A percentile compares a stretch with the other conserved stretches of the same genome.
These are phyloP conservation scores for Tigriopus californicus DNA, from an alignment of 2,888 invertebrate genomes.

Conservation along the genomic window DNA sequence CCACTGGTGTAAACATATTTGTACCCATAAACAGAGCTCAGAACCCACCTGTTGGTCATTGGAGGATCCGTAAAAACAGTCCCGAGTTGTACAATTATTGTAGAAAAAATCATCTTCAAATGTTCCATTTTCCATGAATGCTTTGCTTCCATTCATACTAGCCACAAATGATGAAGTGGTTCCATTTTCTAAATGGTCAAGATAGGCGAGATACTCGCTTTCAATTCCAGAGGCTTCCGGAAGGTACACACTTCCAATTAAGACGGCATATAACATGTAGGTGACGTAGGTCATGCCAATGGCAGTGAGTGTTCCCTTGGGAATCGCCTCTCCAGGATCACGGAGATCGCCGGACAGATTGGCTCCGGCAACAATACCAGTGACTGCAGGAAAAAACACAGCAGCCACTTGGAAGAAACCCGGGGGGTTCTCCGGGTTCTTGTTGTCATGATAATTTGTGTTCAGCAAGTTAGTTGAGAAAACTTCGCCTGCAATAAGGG, in stretches of 20 bases:
- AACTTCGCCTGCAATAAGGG: background rate
- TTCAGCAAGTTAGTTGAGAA: background rate
- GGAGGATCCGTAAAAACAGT: background rate
- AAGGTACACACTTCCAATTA: background rate
- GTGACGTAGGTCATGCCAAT: conserved; percentile 68
- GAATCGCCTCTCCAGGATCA: conserved; percentile 73
- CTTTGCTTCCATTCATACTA: background rate
- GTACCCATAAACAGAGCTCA: no score
- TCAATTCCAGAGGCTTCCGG: conserved; percentile 3
- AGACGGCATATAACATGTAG: conserved; percentile 61
- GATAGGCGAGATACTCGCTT: background rate
- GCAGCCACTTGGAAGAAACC: conserved; percentile 87
- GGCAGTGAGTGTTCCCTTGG: conserved; percentile 73
- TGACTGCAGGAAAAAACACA: conserved; percentile 95
- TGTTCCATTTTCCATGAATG: background rate
- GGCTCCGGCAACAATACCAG: conserved; percentile 89
- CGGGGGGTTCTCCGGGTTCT: conserved; percentile 41
- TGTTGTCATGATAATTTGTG: background rate
- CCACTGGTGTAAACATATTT: no score
- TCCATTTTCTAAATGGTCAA: background rate
- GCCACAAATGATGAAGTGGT: no score
- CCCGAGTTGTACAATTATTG: background rate
- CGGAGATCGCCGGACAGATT: conserved; percentile 94
- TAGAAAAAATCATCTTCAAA: background rate
- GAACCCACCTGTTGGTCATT: background rate